Evolutionary conservation across 2,113 vertebrate species (phyloP), one percentile per base, ranked within the genome.

Genomic region (Vimba vimba): DNA sequence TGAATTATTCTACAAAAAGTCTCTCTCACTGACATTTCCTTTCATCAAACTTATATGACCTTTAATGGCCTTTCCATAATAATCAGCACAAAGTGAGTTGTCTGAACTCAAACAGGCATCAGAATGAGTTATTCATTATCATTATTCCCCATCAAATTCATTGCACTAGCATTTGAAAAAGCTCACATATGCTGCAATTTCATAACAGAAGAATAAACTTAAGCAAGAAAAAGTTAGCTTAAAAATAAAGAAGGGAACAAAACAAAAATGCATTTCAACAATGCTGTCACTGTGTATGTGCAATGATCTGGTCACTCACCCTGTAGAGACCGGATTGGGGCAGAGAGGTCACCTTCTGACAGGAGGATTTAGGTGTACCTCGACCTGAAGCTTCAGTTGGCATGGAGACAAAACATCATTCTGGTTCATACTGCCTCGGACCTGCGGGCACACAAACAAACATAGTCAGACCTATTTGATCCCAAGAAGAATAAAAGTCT

Each of bases 271-370:
- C 8, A 19, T 57, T 78, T 69, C 1, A 55, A 69, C 17, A 69
- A 19, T 23, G 19, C 25, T 57, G 19, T 57, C 55, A 21, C 55
- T 64, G 59, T 27, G 4, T 25, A 45, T 11, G 10, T 45, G 5
- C 3, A 74, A 25, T 57, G 66, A 74, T 69, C 30, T n/a, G 25
- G 13, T 86, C 66, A 86, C 87, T 86, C 30, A 88, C 87, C 87
- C 36, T 86, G 77, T n/a, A 75, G 66, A 47, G 59, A 13, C 45
- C 55, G 25, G 78, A n/a, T 57, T 88, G 33, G 69, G 45, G 59
- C 47, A n/a, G 52, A 59, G 43, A 66, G 68, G 64, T 83, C 84
- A 86, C 84, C 79, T 83, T 79, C 87, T 71, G 62, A 79, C 50
- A 8, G 11, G 47, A n/a, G 64, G 59, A 8, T 78, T 88, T 68